Evolutionary conservation across 2,888 invertebrate genomes (phyloP), one percentile per base, ranked within the genome.

Genomic region (Sarcophaga variegata): DNA sequence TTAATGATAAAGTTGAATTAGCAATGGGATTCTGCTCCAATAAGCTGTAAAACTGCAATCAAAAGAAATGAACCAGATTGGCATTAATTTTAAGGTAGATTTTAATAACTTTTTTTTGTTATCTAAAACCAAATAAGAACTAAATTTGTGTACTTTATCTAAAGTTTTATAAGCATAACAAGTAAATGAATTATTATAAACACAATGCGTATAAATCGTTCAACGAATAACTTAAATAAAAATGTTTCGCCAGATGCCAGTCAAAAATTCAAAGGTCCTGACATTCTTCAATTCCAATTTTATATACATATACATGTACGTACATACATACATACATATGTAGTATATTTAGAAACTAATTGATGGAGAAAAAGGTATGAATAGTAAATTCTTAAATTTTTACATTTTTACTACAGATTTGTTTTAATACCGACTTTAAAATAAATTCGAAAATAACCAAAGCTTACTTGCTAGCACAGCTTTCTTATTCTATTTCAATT

Each of bases 31-130:
- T 96, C 87, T 95, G 95, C 90, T 96, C 96, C 92, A 98, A 92
- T 87, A 97, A 94, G 75, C 96, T 95, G 91, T 96, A 95, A 92
- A 98, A 98, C 98, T 98, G 96, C 66, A 95, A 95, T 93, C 93
- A 94, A 92, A 91, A 91, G 90, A 90, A 88, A 88, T 89, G 49
- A 8, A 75, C 17, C 5, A 11, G n/a, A 25, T 67, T 8, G n/a
- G 20, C 2, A 20, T 8, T 45, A 47, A 67, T 20, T 62, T 8
- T 4, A 45, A 67, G 45, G 6, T 66, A 37, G 4, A 45, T 67
- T 12, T 10, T n/a, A 11, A 20, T 47, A 67, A 67, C 11, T 10
- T 3, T 54, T 54, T 54, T 14, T 22, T 22, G 22, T 22, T 22
- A 22, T 22, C 12, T 54, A 54, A 54, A 54, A 54, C 5, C 54